Evolutionary conservation across 35 echinoderm and acorn worm genomes (phyloP).

Genomic region (Strongylocentrotus purpuratus): DNA sequence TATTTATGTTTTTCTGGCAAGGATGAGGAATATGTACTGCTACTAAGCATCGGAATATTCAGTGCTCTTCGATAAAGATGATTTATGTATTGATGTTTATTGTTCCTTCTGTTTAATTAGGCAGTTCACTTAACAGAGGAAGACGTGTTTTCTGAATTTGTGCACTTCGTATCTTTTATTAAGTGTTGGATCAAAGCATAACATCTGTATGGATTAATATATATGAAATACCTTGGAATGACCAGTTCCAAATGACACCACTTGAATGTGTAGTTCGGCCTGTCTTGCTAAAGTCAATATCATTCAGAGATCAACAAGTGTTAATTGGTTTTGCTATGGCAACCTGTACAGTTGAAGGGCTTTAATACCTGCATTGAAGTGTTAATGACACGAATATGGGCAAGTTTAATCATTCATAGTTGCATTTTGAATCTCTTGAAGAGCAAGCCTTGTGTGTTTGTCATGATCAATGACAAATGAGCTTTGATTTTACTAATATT

Average conservation of each 20-base stretch:
- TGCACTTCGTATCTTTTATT: no score
- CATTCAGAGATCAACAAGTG: neutral
- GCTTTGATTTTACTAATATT: no score
- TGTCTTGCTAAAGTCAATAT: neutral
- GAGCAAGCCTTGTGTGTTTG: neutral
- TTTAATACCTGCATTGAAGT: neutral
- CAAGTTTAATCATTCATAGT: no score
- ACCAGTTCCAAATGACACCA: no score
- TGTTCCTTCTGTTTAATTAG: neutral
- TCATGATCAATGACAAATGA: neutral
- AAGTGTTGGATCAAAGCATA: no score
- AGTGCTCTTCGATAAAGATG: neutral
- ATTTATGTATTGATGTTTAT: neutral
- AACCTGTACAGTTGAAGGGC: neutral
- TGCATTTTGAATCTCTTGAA: neutral
- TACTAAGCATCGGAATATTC: neutral
- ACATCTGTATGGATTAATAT: no score
- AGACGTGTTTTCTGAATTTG: no score
- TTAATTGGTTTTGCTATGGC: neutral
- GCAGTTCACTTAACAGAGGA: no score
- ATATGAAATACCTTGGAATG: no score
- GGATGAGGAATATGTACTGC: neutral
- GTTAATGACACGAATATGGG: neutral
- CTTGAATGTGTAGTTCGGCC: neutral
- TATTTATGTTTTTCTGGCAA: neutral